A percentile compares a stretch with the other conserved stretches of the same genome.
phyloP scores from a whole-genome alignment of 2,888 invertebrate genomes.

The Ypsolopha sequella region DNA sequence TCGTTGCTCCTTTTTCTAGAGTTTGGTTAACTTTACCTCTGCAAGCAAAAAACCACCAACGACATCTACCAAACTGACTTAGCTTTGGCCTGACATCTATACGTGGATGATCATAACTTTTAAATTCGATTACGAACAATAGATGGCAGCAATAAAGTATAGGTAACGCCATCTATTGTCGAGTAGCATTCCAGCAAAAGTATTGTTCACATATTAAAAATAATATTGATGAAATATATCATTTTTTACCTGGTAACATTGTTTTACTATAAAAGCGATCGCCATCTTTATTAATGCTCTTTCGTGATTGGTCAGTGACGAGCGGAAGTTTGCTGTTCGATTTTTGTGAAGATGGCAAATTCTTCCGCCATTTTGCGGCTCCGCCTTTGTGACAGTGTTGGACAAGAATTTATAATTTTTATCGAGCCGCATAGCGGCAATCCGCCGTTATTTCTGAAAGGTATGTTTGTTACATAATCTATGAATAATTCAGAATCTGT shows the following conservation, averaged over 20 bases:
- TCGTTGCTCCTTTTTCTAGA: too few relatives aligned
- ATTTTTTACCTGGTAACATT: constrained; percentile 36
- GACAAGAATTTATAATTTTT: constrained; percentile 13
- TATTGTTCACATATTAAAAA: background rate
- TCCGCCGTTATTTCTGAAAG: constrained; percentile 26
- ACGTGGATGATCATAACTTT: background rate
- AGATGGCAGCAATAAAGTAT: constrained; percentile 18
- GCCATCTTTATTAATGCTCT: constrained; percentile 36
- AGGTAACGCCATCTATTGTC: constrained; percentile 14
- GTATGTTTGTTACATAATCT: constrained; percentile 24
- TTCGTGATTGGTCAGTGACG: constrained; percentile 51
- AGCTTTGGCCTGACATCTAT: constrained; percentile 16
- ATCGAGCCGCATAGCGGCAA: constrained; percentile 57
- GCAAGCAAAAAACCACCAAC: background rate
- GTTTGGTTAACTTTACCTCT: background rate
- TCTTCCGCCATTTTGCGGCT: constrained; percentile 50
- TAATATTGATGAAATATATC: constrained; percentile 2
- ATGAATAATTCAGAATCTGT: background rate
- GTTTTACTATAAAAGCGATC: constrained; percentile 33
- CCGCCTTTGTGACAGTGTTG: constrained; percentile 11
- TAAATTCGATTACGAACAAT: constrained; percentile 1
- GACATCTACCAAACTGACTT: background rate
- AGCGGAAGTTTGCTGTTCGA: constrained; percentile 9
- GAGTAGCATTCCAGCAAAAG: constrained; percentile 7
- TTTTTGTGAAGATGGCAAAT: constrained; percentile 20